Evolutionary conservation across 2,113 vertebrate genomes (phyloP), one percentile per base, ranked within the genome.

Genomic region (Entomyzon cyanotis): DNA sequence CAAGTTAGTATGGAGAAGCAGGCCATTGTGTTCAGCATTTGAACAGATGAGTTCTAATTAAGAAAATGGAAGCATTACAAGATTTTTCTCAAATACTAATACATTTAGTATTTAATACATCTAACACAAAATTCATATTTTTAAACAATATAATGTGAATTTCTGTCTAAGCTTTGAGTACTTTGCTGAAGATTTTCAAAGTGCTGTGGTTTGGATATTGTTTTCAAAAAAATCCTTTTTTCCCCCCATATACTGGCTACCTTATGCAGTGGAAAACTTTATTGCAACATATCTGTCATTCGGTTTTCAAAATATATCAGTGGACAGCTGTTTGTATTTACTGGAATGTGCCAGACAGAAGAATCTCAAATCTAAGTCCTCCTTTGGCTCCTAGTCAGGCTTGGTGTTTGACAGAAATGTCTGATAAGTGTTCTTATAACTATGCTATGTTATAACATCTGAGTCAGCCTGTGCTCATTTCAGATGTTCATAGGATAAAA

Each of bases 241-340:
- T 0, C 1, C 1, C 22, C 14, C 21, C 4, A 10, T n/a, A 20
- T 56, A 28, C 21, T 59, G 39, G 9, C 46, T 92, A 33, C 33
- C 75, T 49, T 37, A 70, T 63, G 16, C 27, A 52, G 39, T 78
- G 91, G 60, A 71, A 67, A 91, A 58, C 24, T 94, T 93, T 55
- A 67, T 70, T 12, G 6, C 41, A 87, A 47, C 13, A 0, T 87
- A 53, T 63, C 76, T 87, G 89, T 84, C 80, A 84, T 60, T 81
- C 69, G 25, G 23, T 47, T 93, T 94, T 86, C 52, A 64, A 78
- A 84, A 50, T 49, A 33, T 84, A 30, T 83, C 58, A 84, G 52
- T 64, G 65, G 62, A 70, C 93, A 97, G 93, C 91, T 96, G 89
- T 92, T 94, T 68, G 44, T 82, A 62, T 74, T 93, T 84, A 68